A percentile compares a stretch with the other conserved stretches of the same genome.
Conservation (phyloP, 2,113 vertebrate species). For the Mesitornis unicolor region DNA sequence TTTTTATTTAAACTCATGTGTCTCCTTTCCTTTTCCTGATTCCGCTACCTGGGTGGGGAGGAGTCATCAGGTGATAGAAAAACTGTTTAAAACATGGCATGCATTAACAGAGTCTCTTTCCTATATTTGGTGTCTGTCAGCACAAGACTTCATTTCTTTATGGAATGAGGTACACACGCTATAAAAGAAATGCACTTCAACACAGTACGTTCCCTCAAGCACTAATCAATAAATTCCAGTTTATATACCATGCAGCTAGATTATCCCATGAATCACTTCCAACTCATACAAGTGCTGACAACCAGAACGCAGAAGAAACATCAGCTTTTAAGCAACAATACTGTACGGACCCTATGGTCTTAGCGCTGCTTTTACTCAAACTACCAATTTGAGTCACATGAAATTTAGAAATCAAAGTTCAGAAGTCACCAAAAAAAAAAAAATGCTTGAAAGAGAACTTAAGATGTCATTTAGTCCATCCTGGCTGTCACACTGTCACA, state of each 20-base stretch:
- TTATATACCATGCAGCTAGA: neutral
- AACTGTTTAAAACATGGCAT: too few relatives aligned
- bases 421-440: neutral
- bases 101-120: neutral
- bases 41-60: too few relatives aligned
- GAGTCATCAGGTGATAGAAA: too few relatives aligned
- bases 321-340: neutral
- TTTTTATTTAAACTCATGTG: too few relatives aligned
- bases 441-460: neutral
- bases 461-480: neutral
- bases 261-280: neutral
- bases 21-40: too few relatives aligned
- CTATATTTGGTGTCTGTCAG: neutral
- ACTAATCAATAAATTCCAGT: neutral
- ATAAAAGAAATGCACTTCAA: neutral
- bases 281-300: neutral
- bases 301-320: neutral
- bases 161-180: neutral
- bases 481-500: neutral
- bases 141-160: neutral
- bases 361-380: neutral
- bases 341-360: neutral
- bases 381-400: neutral
- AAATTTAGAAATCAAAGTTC: neutral
- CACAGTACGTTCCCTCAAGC: neutral